These are phyloP conservation scores for Ommatoiulus sabulosus DNA, from an alignment of 2,888 invertebrate species.

Conservation along the genomic window DNA sequence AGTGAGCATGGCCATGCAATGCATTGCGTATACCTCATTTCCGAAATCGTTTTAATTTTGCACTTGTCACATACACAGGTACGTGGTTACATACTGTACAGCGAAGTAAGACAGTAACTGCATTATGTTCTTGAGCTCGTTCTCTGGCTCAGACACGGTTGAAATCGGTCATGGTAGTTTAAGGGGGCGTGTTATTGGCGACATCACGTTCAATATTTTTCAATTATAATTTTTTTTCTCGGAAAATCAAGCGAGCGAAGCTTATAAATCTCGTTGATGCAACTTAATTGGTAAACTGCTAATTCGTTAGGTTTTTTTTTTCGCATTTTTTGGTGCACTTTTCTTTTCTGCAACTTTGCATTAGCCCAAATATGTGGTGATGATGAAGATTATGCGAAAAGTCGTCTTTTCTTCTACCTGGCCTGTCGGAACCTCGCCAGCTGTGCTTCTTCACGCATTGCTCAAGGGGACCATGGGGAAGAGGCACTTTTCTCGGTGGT, in stretches of 20 bases:
- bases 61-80: too few species aligned
- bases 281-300: conserved; percentile 21
- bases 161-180: neutral
- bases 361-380: conserved; percentile 47
- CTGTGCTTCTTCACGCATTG: conserved; percentile 45
- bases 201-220: neutral
- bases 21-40: too few species aligned
- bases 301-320: neutral
- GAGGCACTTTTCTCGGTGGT: conserved; percentile 19
- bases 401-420: conserved; percentile 48
- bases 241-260: neutral
- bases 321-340: neutral
- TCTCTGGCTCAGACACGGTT: neutral
- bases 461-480: conserved; percentile 28
- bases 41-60: too few species aligned
- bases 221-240: neutral
- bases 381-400: conserved; percentile 44
- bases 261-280: conserved; percentile 17
- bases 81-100: too few species aligned
- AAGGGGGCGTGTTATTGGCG: neutral
- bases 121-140: neutral
- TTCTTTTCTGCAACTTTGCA: neutral
- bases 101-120: too few species aligned
- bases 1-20: too few species aligned
- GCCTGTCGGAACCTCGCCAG: conserved; percentile 41